These are phyloP conservation scores for Caenorhabditis imperialis DNA, from an alignment of 2,888 invertebrate species.

Conservation along the genomic window DNA sequence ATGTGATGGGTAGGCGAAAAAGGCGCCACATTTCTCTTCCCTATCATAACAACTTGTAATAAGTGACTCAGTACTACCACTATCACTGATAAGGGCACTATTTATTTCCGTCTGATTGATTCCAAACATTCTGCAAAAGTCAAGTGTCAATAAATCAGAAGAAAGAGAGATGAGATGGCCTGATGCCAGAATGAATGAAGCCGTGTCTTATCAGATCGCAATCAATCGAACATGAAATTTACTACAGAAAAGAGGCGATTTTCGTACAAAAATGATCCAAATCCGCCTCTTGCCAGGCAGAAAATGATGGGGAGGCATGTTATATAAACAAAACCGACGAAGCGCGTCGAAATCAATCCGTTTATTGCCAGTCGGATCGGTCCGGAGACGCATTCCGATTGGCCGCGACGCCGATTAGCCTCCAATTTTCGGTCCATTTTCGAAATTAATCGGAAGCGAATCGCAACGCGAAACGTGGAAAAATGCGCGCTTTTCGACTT, in stretches of 20 bases:
- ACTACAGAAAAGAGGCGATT: too few relatives aligned
- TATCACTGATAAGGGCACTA: too few relatives aligned
- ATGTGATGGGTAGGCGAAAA: too few relatives aligned
- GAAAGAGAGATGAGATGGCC: not conserved
- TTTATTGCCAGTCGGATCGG: constrained; percentile 39
- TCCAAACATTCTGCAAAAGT: not conserved
- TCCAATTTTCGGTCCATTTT: constrained; percentile 29
- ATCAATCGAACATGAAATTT: too few relatives aligned
- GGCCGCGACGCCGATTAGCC: constrained; percentile 27
- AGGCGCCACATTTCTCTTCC: constrained; percentile 15
- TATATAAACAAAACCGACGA: constrained; percentile 50
- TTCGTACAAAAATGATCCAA: constrained; percentile 44
- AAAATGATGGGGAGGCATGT: constrained; percentile 21
- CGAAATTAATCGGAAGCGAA: constrained; percentile 22
- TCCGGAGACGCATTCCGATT: constrained; percentile 7
- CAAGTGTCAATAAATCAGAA: constrained; percentile 13
- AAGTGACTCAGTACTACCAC: constrained; percentile 6
- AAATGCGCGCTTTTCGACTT: too few relatives aligned
- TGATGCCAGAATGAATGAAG: constrained; percentile 2
- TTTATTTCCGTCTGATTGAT: constrained; percentile 14
- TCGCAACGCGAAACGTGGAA: not conserved
- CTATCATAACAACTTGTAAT: not conserved
- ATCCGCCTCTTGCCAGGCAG: constrained; percentile 18
- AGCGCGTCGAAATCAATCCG: constrained; percentile 53
- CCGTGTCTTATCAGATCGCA: constrained; percentile 30